Conservation (phyloP, 1,140 invertebrate species). For the Cyphomyrmex costatus region DNA sequence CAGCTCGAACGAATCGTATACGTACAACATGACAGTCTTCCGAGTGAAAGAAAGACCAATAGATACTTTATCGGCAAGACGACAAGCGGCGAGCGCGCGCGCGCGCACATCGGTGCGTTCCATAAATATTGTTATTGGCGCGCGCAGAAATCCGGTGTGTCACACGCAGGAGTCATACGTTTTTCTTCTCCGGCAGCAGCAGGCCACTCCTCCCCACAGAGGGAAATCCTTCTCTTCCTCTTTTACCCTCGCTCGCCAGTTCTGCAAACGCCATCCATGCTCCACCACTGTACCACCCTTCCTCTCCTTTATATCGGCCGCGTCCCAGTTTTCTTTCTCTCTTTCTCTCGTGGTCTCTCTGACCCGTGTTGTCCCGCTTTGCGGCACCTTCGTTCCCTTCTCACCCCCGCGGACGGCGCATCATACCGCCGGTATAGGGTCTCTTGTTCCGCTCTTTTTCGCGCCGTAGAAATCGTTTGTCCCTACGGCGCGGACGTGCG, state of each 20-base stretch:
- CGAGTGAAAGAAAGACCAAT: slow-evolving; percentile 10
- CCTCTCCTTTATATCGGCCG: slow-evolving; percentile 61
- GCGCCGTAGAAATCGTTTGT: slow-evolving; percentile 66
- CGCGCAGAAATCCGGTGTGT: slow-evolving; percentile 70
- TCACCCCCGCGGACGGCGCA: not conserved
- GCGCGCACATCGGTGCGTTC: slow-evolving; percentile 60
- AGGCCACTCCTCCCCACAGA: slow-evolving; percentile 66
- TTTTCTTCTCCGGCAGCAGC: slow-evolving; percentile 34
- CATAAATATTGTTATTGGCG: slow-evolving; percentile 77
- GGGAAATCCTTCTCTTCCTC: slow-evolving; percentile 37
- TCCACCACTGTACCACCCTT: slow-evolving; percentile 13
- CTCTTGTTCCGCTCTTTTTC: slow-evolving; percentile 54
- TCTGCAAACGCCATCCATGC: slow-evolving; percentile 42
- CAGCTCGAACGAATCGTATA: not conserved
- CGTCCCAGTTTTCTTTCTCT: slow-evolving; percentile 53
- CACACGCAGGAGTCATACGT: slow-evolving; percentile 75
- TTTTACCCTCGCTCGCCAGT: slow-evolving; percentile 55
- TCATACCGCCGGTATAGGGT: not conserved
- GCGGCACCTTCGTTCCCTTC: slow-evolving; percentile 51
- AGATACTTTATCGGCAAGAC: slow-evolving; percentile 60
- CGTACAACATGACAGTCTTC: not conserved
- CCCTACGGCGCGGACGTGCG: slow-evolving; percentile 62
- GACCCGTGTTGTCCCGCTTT: slow-evolving; percentile 43
- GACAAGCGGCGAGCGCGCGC: slow-evolving; percentile 39
- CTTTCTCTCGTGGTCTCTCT: slow-evolving; percentile 2